Percentiles rank a stretch among this genome's conserved stretches.
Conservation (phyloP, 2,888 invertebrate genomes). For the Allacma fusca region DNA sequence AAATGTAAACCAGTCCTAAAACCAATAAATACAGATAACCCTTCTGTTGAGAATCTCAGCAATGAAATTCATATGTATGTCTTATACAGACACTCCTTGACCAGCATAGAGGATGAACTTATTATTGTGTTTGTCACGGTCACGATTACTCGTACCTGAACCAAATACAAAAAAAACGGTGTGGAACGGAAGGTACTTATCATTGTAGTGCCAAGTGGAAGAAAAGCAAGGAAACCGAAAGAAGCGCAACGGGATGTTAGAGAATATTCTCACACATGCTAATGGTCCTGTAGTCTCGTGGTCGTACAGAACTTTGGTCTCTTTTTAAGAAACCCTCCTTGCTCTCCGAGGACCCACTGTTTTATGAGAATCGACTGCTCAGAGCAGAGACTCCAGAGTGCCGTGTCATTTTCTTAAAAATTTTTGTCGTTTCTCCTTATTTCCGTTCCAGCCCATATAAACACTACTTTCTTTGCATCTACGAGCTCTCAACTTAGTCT, state of each 20-base stretch:
- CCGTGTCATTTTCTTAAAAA: conserved; percentile 28
- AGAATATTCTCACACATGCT: too few relatives aligned
- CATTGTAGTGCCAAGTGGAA: neutral
- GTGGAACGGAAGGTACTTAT: neutral
- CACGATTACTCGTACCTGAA: conserved; percentile 37
- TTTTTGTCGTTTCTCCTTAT: conserved; percentile 27
- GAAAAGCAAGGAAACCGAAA: neutral
- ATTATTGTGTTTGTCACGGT: conserved; percentile 43
- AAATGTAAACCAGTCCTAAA: neutral
- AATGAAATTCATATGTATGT: conserved; percentile 1
- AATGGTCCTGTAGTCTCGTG: too few relatives aligned
- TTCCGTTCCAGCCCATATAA: conserved; percentile 17
- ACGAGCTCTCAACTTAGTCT: too few relatives aligned
- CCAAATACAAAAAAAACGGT: neutral
- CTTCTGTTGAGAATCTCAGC: conserved; percentile 33
- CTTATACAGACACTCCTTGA: conserved; percentile 31
- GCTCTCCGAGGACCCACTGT: too few relatives aligned
- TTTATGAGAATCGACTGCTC: neutral
- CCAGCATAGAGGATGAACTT: conserved; percentile 36
- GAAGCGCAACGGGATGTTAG: too few relatives aligned
- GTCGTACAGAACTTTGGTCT: too few relatives aligned
- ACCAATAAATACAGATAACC: conserved; percentile 4
- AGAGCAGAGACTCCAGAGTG: neutral
- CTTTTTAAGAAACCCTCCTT: too few relatives aligned
- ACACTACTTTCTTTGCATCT: too few relatives aligned